These are phyloP conservation scores for Momotus momota DNA, from an alignment of 2,797 vertebrate genomes.

Conservation along the genomic window DNA sequence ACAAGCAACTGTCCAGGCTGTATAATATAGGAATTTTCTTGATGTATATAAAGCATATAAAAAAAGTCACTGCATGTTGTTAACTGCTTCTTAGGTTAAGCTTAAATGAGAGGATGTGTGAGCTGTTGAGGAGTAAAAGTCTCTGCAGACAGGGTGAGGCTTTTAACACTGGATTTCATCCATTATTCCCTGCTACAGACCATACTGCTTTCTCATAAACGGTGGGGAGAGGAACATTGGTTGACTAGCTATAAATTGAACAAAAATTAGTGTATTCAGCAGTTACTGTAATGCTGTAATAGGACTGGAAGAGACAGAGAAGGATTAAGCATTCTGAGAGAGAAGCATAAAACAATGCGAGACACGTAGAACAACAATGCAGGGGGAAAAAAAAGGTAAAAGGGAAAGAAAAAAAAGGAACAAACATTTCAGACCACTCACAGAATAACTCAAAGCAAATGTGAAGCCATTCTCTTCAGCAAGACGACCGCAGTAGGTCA, in stretches of 20 bases:
- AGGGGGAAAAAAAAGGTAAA: background rate
- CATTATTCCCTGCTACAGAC: background rate
- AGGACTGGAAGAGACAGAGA: background rate
- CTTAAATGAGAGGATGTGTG: background rate
- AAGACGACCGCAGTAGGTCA: background rate
- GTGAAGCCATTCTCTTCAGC: background rate
- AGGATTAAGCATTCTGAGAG: slow-evolving; percentile 6
- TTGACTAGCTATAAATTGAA: background rate
- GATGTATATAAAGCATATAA: background rate
- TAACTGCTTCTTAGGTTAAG: background rate
- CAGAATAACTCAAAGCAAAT: slow-evolving; percentile 64
- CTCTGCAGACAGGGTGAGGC: background rate
- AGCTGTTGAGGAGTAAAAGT: background rate
- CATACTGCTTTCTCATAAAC: background rate
- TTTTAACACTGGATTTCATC: background rate
- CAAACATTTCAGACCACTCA: background rate
- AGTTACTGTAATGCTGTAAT: background rate
- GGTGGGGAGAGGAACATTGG: background rate
- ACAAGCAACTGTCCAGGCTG: background rate
- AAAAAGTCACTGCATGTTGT: background rate
- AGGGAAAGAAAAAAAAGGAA: too few relatives aligned
- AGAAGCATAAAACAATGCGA: slow-evolving; percentile 56
- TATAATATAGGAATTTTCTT: background rate
- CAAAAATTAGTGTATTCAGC: background rate
- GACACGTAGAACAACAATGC: slow-evolving; percentile 41